These are phyloP conservation scores for Sanderia malayensis DNA, from an alignment of 30 jellyfish, hydroid and myxozoan species.

Conservation along the genomic window DNA sequence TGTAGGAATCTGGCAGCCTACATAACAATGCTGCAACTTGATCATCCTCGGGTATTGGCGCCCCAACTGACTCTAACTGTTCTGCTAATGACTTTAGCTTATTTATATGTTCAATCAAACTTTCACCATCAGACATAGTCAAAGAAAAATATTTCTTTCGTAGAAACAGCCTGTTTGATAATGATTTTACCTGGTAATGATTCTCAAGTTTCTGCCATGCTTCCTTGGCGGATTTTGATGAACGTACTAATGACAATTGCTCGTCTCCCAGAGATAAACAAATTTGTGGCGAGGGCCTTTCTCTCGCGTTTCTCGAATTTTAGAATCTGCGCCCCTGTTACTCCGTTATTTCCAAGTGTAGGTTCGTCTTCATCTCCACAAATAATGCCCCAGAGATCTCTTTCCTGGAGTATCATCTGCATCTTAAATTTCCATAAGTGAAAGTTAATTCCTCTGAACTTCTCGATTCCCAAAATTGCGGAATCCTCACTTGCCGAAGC, in stretches of 20 bases:
- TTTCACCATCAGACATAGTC: not conserved
- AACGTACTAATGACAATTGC: not conserved
- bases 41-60: slow-evolving; percentile 13
- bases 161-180: slow-evolving; percentile 5
- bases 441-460: not conserved
- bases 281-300: slow-evolving; percentile 17
- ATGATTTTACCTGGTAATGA: slow-evolving; percentile 1
- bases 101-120: not conserved
- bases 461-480: slow-evolving; percentile 1
- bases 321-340: slow-evolving; percentile 7
- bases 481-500: slow-evolving; percentile 4
- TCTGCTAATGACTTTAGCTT: slow-evolving; percentile 9
- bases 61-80: no score
- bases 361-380: slow-evolving; percentile 1
- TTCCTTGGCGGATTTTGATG: slow-evolving; percentile 14
- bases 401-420: not conserved
- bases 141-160: slow-evolving; percentile 7
- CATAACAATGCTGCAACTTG: slow-evolving; percentile 4
- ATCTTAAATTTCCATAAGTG: no score
- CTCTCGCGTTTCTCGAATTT: slow-evolving; percentile 14
- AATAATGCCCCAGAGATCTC: not conserved
- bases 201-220: slow-evolving; percentile 11
- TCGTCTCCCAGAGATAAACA: slow-evolving; percentile 21
- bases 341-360: slow-evolving; percentile 2
- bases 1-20: slow-evolving; percentile 16